These are phyloP conservation scores for Malaclemys terrapin DNA, from an alignment of 2,113 vertebrate species.

Conservation along the genomic window DNA sequence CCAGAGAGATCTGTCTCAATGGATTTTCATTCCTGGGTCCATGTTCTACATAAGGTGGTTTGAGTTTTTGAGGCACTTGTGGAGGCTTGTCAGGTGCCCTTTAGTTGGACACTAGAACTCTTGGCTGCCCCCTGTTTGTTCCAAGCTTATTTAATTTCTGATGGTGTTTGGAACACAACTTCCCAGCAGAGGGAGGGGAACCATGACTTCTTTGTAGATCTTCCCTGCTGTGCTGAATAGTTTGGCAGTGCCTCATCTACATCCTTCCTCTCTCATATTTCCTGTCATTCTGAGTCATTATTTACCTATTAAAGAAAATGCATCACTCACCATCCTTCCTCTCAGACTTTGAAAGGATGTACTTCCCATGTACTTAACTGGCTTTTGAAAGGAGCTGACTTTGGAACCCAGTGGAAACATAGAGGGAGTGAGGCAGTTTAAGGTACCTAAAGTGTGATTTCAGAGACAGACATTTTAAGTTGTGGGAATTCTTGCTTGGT, in stretches of 20 bases:
- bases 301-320: conserved; percentile 50
- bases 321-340: conserved; percentile 59
- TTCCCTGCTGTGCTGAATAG: neutral
- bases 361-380: conserved; percentile 68
- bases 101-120: neutral
- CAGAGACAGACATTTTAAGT: neutral
- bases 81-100: conserved; percentile 42
- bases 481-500: conserved; percentile 4
- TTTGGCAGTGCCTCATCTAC: neutral
- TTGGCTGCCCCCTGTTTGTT: neutral
- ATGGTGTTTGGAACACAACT: neutral
- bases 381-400: conserved; percentile 16
- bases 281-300: conserved; percentile 16
- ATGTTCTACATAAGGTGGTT: conserved; percentile 13
- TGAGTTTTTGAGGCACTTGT: neutral
- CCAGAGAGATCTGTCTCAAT: conserved; percentile 37
- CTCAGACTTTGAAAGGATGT: conserved; percentile 54
- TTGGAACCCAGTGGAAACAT: conserved; percentile 42
- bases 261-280: conserved; percentile 55
- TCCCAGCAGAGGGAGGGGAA: neutral
- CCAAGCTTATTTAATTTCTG: neutral
- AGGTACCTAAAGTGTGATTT: neutral
- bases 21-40: neutral
- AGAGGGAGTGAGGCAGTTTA: neutral
- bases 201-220: neutral